A percentile compares a stretch with the other conserved stretches of the same genome.
Evolutionary conservation across 2,797 vertebrate genomes (phyloP).

Genomic region (Babyrousa celebensis): DNA sequence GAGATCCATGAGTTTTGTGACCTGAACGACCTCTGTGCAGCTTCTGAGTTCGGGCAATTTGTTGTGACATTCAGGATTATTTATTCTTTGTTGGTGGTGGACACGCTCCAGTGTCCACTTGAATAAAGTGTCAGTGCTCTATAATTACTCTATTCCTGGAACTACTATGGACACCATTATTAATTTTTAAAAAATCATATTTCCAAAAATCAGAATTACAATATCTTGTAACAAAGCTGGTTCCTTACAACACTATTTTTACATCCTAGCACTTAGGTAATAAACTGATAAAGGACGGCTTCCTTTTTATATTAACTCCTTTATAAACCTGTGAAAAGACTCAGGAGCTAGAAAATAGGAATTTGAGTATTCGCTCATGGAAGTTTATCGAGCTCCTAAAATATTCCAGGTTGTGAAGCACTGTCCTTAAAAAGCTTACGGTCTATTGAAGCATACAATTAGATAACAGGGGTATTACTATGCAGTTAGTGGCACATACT

Average conservation of each 20-base stretch:
- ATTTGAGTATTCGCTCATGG: background rate
- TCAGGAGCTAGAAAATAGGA: background rate
- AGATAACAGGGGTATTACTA: background rate
- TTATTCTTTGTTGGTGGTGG: constrained; percentile 65
- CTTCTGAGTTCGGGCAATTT: constrained; percentile 60
- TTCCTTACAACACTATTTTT: background rate
- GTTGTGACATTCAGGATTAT: constrained; percentile 75
- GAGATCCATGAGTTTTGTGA: constrained; percentile 81
- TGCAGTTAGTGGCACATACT: background rate
- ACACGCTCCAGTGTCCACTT: background rate
- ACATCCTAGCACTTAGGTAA: background rate
- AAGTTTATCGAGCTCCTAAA: background rate
- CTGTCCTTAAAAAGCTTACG: background rate
- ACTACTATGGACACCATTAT: background rate
- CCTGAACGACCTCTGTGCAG: constrained; percentile 34
- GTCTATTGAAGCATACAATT: background rate
- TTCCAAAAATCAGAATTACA: constrained; percentile 18
- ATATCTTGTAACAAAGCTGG: background rate
- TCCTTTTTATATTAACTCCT: background rate
- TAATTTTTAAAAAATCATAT: background rate
- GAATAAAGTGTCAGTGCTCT: constrained; percentile 17
- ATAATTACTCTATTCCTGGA: constrained; percentile 23
- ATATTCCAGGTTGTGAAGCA: background rate
- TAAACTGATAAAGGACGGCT: background rate
- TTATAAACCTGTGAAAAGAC: background rate